Base-by-base conservation (phyloP, 1,140 invertebrate genomes). In the Heliothis subflexa region DNA sequence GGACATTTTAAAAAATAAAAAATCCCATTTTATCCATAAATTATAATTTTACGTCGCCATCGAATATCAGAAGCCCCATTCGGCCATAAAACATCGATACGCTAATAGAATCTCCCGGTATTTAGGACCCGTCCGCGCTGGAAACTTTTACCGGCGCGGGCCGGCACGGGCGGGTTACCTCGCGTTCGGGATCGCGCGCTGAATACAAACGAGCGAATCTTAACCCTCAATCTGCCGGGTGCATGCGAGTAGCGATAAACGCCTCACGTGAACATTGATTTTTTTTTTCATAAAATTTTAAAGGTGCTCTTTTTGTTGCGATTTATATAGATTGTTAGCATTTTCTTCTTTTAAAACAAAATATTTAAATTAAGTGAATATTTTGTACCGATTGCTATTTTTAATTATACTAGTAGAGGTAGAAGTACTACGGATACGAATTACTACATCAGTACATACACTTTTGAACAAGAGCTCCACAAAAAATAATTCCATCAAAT, bases 151-250 rank as follows among this genome's bases (percentile, higher is more conserved):
- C 78, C 83, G 80, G 81, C 75, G 85, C 75, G 85, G 83, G 81
- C 79, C 75, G 85, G 83, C 80, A 81, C 84, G 79, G 80, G 81
- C 80, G 80, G 85, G 84, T 84, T 86, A 83, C 81, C 82, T 80
- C 73, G 81, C 80, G 73, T 76, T 52, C 68, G 49, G n/a, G 73
- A 54, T 21, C 79, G 80, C 84, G 79, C 52, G 61, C 76, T 86
- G 91, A 88, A 92, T 92, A 92, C 88, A 88, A 92, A 92, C 86
- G 86, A 88, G 85, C 52, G 79, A 90, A 91, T 92, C 88, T 90
- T 90, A 88, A 90, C 89, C 90, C 89, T 87, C 88, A 91, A 92
- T 92, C 90, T 91, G 90, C 75, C 85, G 85, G 83, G 83, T 89
- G 86, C 82, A 87, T 85, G 85, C 85, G 80, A 80, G 85, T 83